These are phyloP conservation scores for Ruditapes philippinarum DNA, from an alignment of 1,140 invertebrate genomes.

Conservation along the genomic window DNA sequence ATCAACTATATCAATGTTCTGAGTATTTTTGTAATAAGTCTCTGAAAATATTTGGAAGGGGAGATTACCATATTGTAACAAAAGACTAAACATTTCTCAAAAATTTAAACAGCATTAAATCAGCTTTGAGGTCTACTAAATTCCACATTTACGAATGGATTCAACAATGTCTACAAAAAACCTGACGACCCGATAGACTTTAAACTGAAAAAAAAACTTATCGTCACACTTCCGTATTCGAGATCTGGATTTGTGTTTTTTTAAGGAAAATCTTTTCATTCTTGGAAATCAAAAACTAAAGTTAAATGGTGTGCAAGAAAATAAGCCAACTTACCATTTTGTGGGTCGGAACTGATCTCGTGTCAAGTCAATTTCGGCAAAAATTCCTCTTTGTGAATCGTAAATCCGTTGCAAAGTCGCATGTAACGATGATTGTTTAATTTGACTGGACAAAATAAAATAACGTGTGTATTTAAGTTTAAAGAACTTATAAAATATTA, in stretches of 20 bases:
- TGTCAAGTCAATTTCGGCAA: constrained; percentile 6
- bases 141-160: too few relatives aligned
- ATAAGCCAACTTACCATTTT: constrained; percentile 28
- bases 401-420: not conserved
- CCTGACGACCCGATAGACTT: too few relatives aligned
- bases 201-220: too few relatives aligned
- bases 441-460: constrained; percentile 43
- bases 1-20: too few relatives aligned
- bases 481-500: not conserved
- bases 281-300: not conserved
- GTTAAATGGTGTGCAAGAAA: not conserved
- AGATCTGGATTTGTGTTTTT: not conserved
- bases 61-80: too few relatives aligned
- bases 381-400: constrained; percentile 3
- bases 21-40: too few relatives aligned
- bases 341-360: not conserved
- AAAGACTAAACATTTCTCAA: too few relatives aligned
- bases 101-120: too few relatives aligned
- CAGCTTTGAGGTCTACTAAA: too few relatives aligned
- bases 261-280: not conserved
- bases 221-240: not conserved
- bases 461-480: not conserved
- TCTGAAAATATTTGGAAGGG: too few relatives aligned
- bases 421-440: not conserved
- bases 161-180: too few relatives aligned